These are phyloP conservation scores for Solenodon paradoxus DNA, from an alignment of 2,113 vertebrate species.

Conservation along the genomic window DNA sequence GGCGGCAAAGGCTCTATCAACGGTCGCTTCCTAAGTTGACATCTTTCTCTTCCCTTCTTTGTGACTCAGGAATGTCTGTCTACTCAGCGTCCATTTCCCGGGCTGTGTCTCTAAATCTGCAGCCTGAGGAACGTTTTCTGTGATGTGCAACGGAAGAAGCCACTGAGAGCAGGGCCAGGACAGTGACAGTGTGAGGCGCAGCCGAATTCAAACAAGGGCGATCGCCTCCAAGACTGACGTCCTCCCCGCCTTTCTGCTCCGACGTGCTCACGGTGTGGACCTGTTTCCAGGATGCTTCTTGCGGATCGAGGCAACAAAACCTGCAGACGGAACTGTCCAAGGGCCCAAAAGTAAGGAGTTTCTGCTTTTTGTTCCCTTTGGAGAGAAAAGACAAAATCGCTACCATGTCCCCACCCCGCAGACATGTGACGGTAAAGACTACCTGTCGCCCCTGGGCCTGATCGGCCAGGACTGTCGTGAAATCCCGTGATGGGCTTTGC, in stretches of 20 bases:
- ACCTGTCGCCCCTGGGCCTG: too few relatives aligned
- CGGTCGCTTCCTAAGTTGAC: background rate
- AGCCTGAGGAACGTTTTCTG: too few relatives aligned
- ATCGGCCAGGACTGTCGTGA: too few relatives aligned
- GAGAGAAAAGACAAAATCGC: too few relatives aligned
- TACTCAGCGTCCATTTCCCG: background rate
- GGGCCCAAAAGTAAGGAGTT: background rate
- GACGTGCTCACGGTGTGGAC: fast-evolving
- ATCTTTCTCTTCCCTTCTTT: background rate
- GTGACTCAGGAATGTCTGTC: background rate
- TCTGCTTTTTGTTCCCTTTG: background rate
- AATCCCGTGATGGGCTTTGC: background rate
- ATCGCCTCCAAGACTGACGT: too few relatives aligned
- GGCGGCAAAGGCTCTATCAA: fast-evolving
- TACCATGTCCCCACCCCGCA: too few relatives aligned
- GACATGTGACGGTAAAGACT: fast-evolving
- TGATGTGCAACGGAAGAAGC: too few relatives aligned
- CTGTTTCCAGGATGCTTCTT: background rate
- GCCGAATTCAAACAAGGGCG: too few relatives aligned
- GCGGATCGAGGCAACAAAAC: background rate
- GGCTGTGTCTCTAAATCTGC: background rate
- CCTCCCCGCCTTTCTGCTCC: background rate
- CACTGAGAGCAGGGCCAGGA: too few relatives aligned
- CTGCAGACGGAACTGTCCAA: background rate
- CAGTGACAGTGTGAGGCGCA: too few relatives aligned